Conservation (phyloP, 2,113 vertebrate species). For the Pterophyllum scalare region DNA sequence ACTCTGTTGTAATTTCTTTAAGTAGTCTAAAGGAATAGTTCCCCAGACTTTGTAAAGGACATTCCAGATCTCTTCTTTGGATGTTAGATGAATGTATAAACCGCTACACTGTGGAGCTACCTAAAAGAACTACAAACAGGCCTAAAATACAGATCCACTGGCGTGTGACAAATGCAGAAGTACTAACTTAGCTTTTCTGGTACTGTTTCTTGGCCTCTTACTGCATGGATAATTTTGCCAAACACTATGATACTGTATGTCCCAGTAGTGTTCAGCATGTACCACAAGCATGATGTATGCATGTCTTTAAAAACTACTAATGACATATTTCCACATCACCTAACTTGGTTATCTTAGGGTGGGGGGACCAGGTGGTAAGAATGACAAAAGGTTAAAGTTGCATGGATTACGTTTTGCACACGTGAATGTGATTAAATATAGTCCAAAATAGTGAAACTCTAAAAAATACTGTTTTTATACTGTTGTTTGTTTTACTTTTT, state of each 20-base stretch:
- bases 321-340: not conserved
- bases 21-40: too few species aligned
- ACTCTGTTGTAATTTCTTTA: too few species aligned
- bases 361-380: not conserved
- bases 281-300: constrained; percentile 50
- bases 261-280: constrained; percentile 67
- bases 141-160: not conserved
- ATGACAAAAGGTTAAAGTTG: not conserved
- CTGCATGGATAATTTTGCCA: constrained; percentile 67
- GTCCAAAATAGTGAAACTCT: not conserved
- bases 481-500: not conserved
- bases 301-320: constrained; percentile 37
- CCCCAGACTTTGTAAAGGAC: too few species aligned
- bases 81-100: not conserved
- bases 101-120: not conserved
- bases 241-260: constrained; percentile 1
- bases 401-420: constrained; percentile 24
- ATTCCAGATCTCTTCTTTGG: too few species aligned
- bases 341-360: not conserved
- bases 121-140: not conserved
- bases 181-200: constrained; percentile 37
- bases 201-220: constrained; percentile 33
- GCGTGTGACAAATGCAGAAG: constrained; percentile 9
- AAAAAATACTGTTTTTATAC: not conserved
- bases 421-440: not conserved